phyloP scores from a whole-genome alignment of 2,113 vertebrate genomes.

The Dascyllus trimaculatus region DNA sequence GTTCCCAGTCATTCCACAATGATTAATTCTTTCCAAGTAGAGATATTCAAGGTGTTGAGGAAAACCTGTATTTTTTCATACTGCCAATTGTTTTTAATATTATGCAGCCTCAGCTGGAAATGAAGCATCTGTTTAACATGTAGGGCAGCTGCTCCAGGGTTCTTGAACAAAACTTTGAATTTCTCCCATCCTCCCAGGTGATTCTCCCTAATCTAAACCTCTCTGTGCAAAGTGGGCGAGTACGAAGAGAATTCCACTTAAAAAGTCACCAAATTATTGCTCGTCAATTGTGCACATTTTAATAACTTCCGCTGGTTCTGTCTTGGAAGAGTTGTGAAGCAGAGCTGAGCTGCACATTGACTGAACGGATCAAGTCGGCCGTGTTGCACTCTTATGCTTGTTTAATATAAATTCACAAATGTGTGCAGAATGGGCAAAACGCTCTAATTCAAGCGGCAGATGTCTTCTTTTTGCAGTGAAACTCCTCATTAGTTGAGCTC shows the following conservation, averaged over 20 bases:
- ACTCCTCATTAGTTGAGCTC: conserved; percentile 48
- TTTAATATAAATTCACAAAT: conserved; percentile 27
- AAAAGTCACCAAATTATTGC: too few relatives aligned
- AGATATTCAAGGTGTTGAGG: too few relatives aligned
- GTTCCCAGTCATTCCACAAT: too few relatives aligned
- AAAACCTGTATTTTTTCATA: too few relatives aligned
- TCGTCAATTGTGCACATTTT: background rate
- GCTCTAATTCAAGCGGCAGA: conserved; percentile 54
- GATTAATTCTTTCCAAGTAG: too few relatives aligned
- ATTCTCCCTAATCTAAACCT: too few relatives aligned
- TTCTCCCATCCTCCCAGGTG: background rate
- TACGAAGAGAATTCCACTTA: background rate
- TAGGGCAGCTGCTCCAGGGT: too few relatives aligned
- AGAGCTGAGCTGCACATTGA: background rate
- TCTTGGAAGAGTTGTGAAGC: background rate
- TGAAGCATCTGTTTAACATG: too few relatives aligned
- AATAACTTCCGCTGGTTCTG: background rate
- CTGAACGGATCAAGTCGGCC: background rate
- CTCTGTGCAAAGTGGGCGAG: background rate
- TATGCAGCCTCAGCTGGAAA: too few relatives aligned
- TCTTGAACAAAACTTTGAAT: background rate
- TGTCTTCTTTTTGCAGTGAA: conserved; percentile 39
- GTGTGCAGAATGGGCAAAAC: background rate
- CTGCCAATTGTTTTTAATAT: too few relatives aligned
- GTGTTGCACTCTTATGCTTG: background rate